Evolutionary conservation across 2,888 invertebrate species (phyloP).

Genomic region (Apotomis capreana): DNA sequence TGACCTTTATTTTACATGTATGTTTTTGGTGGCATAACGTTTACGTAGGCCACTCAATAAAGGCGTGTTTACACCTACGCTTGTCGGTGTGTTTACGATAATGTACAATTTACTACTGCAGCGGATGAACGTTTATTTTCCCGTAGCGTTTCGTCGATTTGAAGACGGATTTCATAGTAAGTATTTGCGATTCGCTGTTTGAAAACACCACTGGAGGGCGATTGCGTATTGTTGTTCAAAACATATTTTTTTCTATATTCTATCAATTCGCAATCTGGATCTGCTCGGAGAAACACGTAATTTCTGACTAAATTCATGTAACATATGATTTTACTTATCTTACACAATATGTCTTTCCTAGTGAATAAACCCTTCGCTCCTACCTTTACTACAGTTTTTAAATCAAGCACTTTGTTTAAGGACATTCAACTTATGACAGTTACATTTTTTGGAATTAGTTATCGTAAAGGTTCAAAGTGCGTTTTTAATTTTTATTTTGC

Average conservation of each 20-base stretch:
- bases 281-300: not conserved
- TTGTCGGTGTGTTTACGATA: conserved; percentile 13
- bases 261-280: not conserved
- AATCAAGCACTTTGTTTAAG: too few species aligned
- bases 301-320: too few species aligned
- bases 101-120: conserved; percentile 20
- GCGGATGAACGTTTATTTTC: conserved; percentile 23
- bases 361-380: too few species aligned
- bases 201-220: not conserved
- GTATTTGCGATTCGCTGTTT: conserved; percentile 22
- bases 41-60: conserved; percentile 46
- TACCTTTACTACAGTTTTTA: too few species aligned
- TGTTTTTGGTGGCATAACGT: conserved; percentile 37
- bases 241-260: not conserved
- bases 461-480: too few species aligned
- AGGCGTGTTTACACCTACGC: conserved; percentile 12
- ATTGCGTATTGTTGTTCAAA: not conserved
- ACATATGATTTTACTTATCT: too few species aligned
- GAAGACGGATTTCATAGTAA: conserved; percentile 35
- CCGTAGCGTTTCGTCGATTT: conserved; percentile 13
- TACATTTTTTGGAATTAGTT: too few species aligned
- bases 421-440: too few species aligned
- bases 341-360: too few species aligned
- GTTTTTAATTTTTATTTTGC: too few species aligned
- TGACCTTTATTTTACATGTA: too few species aligned